Evolutionary conservation across 2,113 vertebrate genomes (phyloP), one percentile per base, ranked within the genome.

Genomic region (Protomyctophum bolini): DNA sequence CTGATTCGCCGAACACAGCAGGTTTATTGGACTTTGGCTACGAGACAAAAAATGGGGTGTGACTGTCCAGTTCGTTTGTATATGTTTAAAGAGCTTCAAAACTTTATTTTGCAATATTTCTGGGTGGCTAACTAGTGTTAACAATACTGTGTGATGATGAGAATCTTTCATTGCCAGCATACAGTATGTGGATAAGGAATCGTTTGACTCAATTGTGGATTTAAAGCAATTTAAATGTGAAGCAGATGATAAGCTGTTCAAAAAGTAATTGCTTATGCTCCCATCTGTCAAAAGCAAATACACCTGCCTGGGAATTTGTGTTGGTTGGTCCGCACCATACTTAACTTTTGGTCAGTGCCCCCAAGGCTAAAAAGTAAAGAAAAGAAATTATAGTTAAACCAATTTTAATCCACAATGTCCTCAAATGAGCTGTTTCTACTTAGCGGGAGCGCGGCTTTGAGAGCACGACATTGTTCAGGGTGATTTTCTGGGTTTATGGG

Each of bases 341-440:
- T 41, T 41, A 41, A 41, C 5, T 3, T 41, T 41, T 21, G 5
- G 33, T 41, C 33, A 41, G 33, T 41, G 33, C 52, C 62, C n/a
- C 68, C 33, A 58, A 66, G 14, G 66, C 49, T 52, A 56, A 55
- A 71, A 65, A 74, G 51, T 68, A 72, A 62, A 73, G 70, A 74
- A 59, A 41, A 41, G 33, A 41, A 41, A 41, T 4, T 59, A 74
- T 68, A 69, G 47, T 71, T 66, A 69, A 68, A 72, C 41, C 61
- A n/a, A 45, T 52, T 61, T 55, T 71, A 77, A 83, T 83, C 77
- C 71, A 56, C 48, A 64, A 74, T 76, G 66, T 65, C 72, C 71
- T 74, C 81, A 77, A 65, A 76, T 68, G 9, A 68, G n/a, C n/a
- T n/a, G n/a, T n/a, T n/a, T n/a, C n/a, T n/a, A 73, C 73, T 80